phyloP scores from a whole-genome alignment of 1,140 invertebrate species.

The Coenobita brevimanus region DNA sequence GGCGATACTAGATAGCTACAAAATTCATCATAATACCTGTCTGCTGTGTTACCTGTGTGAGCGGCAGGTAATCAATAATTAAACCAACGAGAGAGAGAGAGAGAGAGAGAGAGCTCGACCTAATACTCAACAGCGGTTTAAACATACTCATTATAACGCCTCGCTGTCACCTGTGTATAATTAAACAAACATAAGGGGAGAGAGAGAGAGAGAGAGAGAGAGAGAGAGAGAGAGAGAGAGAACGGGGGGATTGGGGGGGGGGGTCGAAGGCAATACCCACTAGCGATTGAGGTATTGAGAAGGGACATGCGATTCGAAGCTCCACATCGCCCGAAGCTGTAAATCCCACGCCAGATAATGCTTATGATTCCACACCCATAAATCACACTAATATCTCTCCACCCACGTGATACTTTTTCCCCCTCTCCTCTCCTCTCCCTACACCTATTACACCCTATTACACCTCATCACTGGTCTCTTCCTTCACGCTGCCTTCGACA shows the following conservation, averaged over 20 bases:
- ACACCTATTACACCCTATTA: background rate
- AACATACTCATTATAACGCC: no score
- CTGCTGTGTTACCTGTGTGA: background rate
- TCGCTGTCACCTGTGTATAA: no score
- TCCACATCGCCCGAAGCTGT: background rate
- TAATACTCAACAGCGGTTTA: no score
- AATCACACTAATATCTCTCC: constrained; percentile 29
- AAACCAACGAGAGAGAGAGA: background rate
- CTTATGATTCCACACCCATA: constrained; percentile 38
- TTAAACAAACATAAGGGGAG: background rate
- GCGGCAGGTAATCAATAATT: background rate
- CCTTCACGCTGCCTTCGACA: constrained; percentile 9
- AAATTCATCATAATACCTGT: no score
- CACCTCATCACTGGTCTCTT: constrained; percentile 17
- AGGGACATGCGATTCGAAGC: no score
- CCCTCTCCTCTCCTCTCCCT: background rate
- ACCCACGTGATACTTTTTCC: no score
- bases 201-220: background rate
- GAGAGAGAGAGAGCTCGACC: background rate
- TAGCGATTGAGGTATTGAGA: background rate
- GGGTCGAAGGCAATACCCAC: background rate
- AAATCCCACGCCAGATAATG: constrained; percentile 36
- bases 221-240: background rate
- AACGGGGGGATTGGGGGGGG: background rate
- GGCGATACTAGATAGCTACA: no score